Percentiles rank a stretch among this genome's conserved stretches.
These are phyloP conservation scores for Drosophila tristis DNA, from an alignment of 1,140 invertebrate species.

Conservation along the genomic window DNA sequence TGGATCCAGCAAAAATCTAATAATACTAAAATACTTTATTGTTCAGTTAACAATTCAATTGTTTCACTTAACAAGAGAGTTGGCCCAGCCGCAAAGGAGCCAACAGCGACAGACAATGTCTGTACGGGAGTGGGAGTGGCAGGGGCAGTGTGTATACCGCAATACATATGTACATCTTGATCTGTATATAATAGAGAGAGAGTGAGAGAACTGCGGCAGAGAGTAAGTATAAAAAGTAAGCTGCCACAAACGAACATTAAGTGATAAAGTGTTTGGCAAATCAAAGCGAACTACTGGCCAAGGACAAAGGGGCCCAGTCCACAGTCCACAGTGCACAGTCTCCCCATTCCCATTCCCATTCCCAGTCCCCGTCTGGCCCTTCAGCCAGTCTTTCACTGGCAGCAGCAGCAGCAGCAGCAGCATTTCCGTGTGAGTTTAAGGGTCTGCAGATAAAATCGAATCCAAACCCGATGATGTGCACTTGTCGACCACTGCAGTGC, in stretches of 20 bases:
- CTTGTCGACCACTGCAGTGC: no score
- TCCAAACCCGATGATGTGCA: no score
- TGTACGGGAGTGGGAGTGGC: no score
- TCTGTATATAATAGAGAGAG: neutral
- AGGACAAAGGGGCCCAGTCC: neutral
- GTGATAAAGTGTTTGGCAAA: slow-evolving; percentile 77
- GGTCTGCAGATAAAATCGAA: no score
- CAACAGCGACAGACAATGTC: neutral
- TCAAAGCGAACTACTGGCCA: slow-evolving; percentile 65
- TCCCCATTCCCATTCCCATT: no score
- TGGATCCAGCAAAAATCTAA: slow-evolving; percentile 73
- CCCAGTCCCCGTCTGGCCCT: no score
- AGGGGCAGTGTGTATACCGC: no score
- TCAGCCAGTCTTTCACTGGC: no score
- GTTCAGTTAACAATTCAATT: slow-evolving; percentile 82
- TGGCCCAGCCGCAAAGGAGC: slow-evolving; percentile 14
- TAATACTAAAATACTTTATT: slow-evolving; percentile 83
- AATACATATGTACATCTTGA: no score
- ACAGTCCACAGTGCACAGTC: no score
- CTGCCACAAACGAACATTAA: slow-evolving; percentile 71
- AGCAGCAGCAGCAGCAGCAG: no score
- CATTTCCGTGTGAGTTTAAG: no score
- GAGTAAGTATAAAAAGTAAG: slow-evolving; percentile 61
- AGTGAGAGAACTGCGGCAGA: neutral
- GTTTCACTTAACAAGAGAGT: slow-evolving; percentile 76